These are phyloP conservation scores for Pachydiplax longipennis DNA, from an alignment of 2,888 invertebrate genomes.

Conservation along the genomic window DNA sequence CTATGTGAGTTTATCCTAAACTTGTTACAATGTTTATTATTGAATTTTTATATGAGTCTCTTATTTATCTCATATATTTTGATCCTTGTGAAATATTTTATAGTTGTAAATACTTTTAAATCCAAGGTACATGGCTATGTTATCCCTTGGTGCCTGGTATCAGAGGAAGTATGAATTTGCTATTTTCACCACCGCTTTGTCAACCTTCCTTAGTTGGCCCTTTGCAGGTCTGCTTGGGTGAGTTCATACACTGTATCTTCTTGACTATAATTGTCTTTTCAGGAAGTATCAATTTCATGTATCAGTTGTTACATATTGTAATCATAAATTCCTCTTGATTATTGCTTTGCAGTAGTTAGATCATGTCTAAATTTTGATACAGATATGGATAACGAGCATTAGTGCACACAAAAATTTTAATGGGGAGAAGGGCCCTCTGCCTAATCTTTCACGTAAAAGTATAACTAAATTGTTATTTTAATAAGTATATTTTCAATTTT, in stretches of 20 bases:
- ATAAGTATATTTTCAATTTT: no score
- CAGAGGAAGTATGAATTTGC: conserved; percentile 79
- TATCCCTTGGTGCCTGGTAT: conserved; percentile 91
- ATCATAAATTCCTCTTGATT: no score
- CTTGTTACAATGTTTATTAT: neutral
- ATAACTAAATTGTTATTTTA: no score
- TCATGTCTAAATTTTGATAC: no score
- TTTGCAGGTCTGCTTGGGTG: conserved; percentile 92
- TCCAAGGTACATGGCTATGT: conserved; percentile 74
- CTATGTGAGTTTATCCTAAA: conserved; percentile 66
- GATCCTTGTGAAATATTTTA: neutral
- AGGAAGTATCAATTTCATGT: no score
- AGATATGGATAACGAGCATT: no score
- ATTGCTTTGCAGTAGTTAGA: no score
- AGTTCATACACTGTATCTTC: conserved; percentile 11
- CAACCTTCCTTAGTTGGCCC: conserved; percentile 90
- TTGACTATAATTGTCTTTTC: no score
- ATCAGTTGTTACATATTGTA: no score
- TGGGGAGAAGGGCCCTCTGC: no score
- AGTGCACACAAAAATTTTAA: no score
- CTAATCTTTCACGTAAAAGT: no score
- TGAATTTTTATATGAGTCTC: neutral
- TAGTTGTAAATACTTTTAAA: neutral
- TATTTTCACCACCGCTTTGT: conserved; percentile 83
- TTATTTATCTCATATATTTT: neutral